Conservation (phyloP, 2,113 vertebrate species). For the Onychorhynchus coronatus region DNA sequence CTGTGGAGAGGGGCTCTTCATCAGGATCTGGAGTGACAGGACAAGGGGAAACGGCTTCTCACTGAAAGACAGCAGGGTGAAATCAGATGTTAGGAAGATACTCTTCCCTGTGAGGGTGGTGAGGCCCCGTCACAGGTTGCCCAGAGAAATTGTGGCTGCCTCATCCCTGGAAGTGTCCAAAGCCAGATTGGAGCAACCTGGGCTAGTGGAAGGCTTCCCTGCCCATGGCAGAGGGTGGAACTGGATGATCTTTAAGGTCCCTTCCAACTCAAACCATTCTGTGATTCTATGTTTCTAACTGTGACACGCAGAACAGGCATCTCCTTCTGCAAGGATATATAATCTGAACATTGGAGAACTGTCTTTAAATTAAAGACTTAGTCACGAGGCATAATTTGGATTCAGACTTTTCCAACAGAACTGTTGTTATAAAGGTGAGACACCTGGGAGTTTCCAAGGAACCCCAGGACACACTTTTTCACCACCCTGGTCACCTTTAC, state of each 20-base stretch:
- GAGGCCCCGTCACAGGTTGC: neutral
- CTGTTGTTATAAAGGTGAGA: neutral
- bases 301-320: neutral
- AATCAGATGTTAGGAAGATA: fast-evolving
- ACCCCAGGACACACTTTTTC: neutral
- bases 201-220: neutral
- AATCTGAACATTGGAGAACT: neutral
- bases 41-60: neutral
- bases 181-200: neutral
- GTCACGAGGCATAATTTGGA: neutral
- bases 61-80: too few relatives aligned
- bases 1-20: neutral
- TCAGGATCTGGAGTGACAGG: neutral
- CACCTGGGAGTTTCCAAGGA: neutral
- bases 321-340: neutral
- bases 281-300: too few relatives aligned
- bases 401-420: neutral
- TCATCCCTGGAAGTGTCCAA: neutral
- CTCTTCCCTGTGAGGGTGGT: neutral
- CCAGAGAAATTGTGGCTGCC: neutral
- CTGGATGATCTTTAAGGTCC: neutral
- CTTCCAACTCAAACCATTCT: neutral
- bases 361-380: neutral
- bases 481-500: neutral
- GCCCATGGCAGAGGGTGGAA: too few relatives aligned